Conservation (phyloP, 2,797 vertebrate genomes). For the Lagocephalus sceleratus region DNA sequence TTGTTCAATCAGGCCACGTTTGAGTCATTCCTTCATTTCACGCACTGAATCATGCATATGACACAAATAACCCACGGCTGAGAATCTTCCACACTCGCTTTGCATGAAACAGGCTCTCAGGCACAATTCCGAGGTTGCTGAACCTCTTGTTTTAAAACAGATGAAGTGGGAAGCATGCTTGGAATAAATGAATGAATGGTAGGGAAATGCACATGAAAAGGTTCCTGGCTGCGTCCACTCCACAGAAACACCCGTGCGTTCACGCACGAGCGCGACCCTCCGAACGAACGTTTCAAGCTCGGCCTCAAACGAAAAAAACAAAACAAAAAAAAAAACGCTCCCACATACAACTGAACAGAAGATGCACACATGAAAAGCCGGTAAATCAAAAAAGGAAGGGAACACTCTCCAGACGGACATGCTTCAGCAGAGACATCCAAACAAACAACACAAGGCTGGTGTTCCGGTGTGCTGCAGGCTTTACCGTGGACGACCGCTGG, state of each 20-base stretch:
- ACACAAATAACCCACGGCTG: constrained; percentile 23
- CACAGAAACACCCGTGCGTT: constrained; percentile 31
- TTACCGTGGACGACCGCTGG: constrained; percentile 93
- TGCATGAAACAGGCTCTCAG: constrained; percentile 46
- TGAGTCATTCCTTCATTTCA: constrained; percentile 8
- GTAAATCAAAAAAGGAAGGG: not conserved
- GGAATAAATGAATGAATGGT: constrained; percentile 47
- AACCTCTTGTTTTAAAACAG: constrained; percentile 49
- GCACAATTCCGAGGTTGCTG: constrained; percentile 27
- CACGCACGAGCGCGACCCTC: constrained; percentile 7
- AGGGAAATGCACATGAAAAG: constrained; percentile 33
- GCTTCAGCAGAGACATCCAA: constrained; percentile 29
- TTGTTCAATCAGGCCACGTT: not conserved
- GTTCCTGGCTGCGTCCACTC: constrained; percentile 24
- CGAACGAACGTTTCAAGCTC: not conserved
- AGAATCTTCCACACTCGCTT: constrained; percentile 33
- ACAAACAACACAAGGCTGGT: constrained; percentile 34
- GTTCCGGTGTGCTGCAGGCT: constrained; percentile 49
- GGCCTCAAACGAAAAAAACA: constrained; percentile 3
- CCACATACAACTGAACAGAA: not conserved
- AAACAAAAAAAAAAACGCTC: constrained; percentile 5
- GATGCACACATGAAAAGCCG: not conserved
- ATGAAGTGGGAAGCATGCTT: constrained; percentile 49
- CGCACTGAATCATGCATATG: constrained; percentile 48
- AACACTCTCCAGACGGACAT: not conserved